Percentiles rank a stretch among this genome's conserved stretches.
Evolutionary conservation across 2,797 vertebrate genomes (phyloP).

Genomic region (Paguma larvata): DNA sequence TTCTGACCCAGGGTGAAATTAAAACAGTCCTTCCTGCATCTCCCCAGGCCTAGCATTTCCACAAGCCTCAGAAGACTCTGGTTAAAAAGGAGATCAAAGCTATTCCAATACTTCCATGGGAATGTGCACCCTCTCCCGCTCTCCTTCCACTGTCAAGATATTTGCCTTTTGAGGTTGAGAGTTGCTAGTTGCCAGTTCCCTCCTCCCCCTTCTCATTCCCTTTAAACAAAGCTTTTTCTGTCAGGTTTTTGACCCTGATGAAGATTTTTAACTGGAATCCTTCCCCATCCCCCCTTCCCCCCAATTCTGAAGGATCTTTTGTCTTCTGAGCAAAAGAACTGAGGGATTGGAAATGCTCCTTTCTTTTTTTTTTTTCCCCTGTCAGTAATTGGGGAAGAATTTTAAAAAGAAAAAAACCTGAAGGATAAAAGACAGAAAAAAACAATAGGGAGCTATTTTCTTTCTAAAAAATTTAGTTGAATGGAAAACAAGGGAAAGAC

Average conservation of each 20-base stretch:
- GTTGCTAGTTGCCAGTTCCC: slow-evolving; percentile 47
- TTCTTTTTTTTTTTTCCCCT: neutral
- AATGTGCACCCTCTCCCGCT: slow-evolving; percentile 62
- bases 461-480: slow-evolving; percentile 42
- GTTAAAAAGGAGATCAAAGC: slow-evolving; percentile 67
- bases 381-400: slow-evolving; percentile 48
- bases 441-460: neutral
- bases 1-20: neutral
- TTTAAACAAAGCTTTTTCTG: slow-evolving; percentile 84
- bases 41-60: neutral
- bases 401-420: neutral
- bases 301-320: slow-evolving; percentile 81
- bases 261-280: slow-evolving; percentile 80
- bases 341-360: slow-evolving; percentile 2
- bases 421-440: neutral
- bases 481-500: neutral
- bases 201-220: slow-evolving; percentile 65
- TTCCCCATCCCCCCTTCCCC: neutral
- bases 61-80: neutral
- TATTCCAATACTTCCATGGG: slow-evolving; percentile 50
- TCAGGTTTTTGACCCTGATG: slow-evolving; percentile 81
- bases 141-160: slow-evolving; percentile 69
- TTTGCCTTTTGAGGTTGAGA: slow-evolving; percentile 72
- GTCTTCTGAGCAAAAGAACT: slow-evolving; percentile 74
- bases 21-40: slow-evolving; percentile 24